phyloP scores from a whole-genome alignment of 2,113 vertebrate species.

The Phainopepla nitens region DNA sequence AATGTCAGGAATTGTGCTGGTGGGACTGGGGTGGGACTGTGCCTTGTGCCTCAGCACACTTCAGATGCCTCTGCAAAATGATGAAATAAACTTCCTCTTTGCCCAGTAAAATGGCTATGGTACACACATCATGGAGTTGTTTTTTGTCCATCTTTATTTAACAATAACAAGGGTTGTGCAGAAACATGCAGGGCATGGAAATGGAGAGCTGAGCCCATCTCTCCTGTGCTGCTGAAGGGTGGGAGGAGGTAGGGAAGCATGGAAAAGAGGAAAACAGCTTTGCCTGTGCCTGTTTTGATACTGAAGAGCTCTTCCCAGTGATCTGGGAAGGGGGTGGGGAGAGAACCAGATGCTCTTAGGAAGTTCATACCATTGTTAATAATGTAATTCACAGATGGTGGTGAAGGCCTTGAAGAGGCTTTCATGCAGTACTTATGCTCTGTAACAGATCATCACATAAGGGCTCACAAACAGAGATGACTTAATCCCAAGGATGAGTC shows the following conservation, averaged over 20 bases:
- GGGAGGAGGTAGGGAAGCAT: background rate
- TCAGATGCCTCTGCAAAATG: background rate
- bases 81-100: background rate
- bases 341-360: conserved; percentile 57
- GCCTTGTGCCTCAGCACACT: background rate
- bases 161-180: background rate
- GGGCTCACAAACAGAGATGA: conserved; percentile 48
- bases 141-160: background rate
- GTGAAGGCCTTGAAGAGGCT: conserved; percentile 53
- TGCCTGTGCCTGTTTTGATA: background rate
- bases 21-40: background rate
- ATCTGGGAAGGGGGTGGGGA: conserved; percentile 42
- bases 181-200: background rate
- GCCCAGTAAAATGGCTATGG: background rate
- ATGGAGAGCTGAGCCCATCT: background rate
- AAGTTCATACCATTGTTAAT: conserved; percentile 61
- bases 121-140: rapidly evolving
- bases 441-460: conserved; percentile 40
- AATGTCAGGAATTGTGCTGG: background rate
- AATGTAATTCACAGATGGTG: conserved; percentile 57
- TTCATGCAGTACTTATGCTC: conserved; percentile 40
- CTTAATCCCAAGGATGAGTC: conserved; percentile 46
- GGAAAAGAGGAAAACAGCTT: background rate
- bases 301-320: conserved; percentile 6
- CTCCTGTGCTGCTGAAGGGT: background rate